Percentiles rank a stretch among this genome's conserved stretches.
Conservation (phyloP, 2,797 vertebrate genomes). For the Sternotherus odoratus region DNA sequence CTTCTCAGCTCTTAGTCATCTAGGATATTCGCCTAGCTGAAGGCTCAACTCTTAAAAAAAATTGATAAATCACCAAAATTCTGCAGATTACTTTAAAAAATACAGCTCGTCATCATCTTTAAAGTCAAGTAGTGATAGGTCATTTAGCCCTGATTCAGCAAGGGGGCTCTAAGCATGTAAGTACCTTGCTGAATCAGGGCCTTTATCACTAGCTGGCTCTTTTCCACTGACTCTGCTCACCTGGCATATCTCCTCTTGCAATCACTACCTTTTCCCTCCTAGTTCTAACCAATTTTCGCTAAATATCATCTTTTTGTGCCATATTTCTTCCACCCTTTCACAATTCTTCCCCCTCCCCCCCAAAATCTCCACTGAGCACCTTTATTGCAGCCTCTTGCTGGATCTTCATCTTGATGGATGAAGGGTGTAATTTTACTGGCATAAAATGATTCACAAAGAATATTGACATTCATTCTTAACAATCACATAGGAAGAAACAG, state of each 20-base stretch:
- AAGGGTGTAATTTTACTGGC: background rate
- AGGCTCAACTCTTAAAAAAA: background rate
- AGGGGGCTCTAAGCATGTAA: background rate
- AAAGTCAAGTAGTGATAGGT: background rate
- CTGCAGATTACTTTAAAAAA: background rate
- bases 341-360: background rate
- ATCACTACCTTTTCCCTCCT: too few relatives aligned
- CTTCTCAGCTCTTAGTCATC: background rate
- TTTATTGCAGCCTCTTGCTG: background rate
- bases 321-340: background rate
- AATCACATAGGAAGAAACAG: background rate
- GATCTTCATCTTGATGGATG: background rate
- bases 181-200: background rate
- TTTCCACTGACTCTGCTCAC: background rate
- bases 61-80: slow-evolving; percentile 10
- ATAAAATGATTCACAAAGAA: background rate
- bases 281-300: too few relatives aligned
- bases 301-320: too few relatives aligned
- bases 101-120: background rate
- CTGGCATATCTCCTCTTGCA: too few relatives aligned
- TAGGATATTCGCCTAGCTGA: background rate
- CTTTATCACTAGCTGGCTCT: background rate
- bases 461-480: background rate
- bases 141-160: background rate
- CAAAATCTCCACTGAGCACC: background rate